Base-by-base conservation (phyloP, 2,113 vertebrate species). In the Gallinago jamesoni region DNA sequence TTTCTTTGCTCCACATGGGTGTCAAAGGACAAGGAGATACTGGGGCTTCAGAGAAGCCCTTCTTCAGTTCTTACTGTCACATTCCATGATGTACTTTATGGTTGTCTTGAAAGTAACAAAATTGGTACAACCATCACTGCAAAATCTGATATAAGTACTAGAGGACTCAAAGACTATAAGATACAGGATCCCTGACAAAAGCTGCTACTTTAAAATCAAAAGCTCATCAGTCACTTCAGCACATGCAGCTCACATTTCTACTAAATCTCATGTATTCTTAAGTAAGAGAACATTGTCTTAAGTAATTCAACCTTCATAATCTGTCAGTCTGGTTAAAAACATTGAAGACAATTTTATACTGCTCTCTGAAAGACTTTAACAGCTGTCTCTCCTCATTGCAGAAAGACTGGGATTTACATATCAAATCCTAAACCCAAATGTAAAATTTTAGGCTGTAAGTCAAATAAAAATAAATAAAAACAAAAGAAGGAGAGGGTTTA, bases 1-100 rank as follows among this genome's bases (percentile, higher is more conserved):
- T 21, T 28, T 35, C 56, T 41, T 55, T 3, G 8, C 37, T 60
- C 45, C 1, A 1, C 8, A 2, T 3, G 12, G 37, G 24, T 45
- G 37, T 28, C 30, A 22, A n/a, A 1, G 30, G 39, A 23, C n/a
- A 23, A 23, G 55, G 56, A 43, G 41, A 15, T 37, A 9, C 2
- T 1, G 6, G 56, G 52, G 31, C 33, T 23, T 55, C 59, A 28
- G 47, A 60, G 31, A n/a, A 67, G 21, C 10, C 27, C 53, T 15
- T 62, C 14, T 55, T 48, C 25, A 30, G 27, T 73, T 53, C 57
- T 31, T 35, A 3, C 6, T 9, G 33, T 47, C 59, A 31, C n/a
- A 3, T 59, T 21, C 59, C 24, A 13, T 39, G 62, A 76, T 21
- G 56, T 12, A 10, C 43, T n/a, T 70, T 39, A 33, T 68, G 57